A percentile compares a stretch with the other conserved stretches of the same genome.
Evolutionary conservation across 2,113 vertebrate species (phyloP).

Genomic region (Fregata magnificens): DNA sequence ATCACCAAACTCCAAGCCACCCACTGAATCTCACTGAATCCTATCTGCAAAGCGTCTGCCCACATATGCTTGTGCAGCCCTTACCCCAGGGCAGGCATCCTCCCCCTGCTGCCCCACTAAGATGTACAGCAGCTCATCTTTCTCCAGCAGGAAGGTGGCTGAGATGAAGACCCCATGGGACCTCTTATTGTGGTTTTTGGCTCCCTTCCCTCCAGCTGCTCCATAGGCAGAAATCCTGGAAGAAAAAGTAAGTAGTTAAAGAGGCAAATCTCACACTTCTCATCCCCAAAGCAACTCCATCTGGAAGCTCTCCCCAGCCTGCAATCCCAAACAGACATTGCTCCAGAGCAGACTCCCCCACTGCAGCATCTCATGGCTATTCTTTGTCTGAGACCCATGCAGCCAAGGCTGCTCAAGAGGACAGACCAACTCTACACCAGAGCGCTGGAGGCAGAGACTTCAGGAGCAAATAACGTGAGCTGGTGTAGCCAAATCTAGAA

Average conservation of each 20-base stretch:
- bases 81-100: conserved; percentile 89
- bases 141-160: conserved; percentile 82
- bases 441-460: background rate
- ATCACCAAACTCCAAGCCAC: background rate
- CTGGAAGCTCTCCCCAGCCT: background rate
- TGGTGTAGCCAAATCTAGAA: background rate
- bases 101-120: conserved; percentile 90
- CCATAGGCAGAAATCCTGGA: conserved; percentile 89
- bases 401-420: background rate
- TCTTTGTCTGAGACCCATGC: background rate
- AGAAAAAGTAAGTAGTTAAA: background rate
- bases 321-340: background rate
- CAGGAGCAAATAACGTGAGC: background rate
- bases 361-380: background rate
- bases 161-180: conserved; percentile 88
- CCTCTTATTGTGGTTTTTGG: conserved; percentile 89
- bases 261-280: background rate
- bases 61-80: background rate
- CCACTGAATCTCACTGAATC: background rate
- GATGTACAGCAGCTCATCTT: conserved; percentile 84
- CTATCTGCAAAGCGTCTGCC: background rate
- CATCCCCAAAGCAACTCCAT: background rate
- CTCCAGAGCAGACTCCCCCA: background rate
- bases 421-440: background rate
- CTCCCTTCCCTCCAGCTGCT: conserved; percentile 87